Conservation (phyloP, 2,113 vertebrate species). For the Eudorcas thomsonii region DNA sequence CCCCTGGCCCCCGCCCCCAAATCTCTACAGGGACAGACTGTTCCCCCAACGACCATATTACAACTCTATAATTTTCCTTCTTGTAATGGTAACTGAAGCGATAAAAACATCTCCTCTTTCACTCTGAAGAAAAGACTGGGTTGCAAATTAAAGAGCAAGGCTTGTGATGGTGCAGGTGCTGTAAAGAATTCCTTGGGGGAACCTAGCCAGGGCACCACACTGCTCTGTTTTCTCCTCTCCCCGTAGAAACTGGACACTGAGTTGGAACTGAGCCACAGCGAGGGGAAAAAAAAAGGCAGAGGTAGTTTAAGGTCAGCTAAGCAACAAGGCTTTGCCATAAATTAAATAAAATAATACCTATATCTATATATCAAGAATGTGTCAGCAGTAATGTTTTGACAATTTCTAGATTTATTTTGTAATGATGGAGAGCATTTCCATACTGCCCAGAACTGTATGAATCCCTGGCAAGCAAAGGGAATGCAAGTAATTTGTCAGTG, state of each 20-base stretch:
- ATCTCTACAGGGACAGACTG: not conserved
- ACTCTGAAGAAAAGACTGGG: conserved; percentile 61
- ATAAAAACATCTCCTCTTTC: conserved; percentile 63
- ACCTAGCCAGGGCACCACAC: not conserved
- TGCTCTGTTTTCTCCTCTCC: conserved; percentile 39
- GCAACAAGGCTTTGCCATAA: not conserved
- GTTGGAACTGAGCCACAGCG: conserved; percentile 30
- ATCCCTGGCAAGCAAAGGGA: not conserved
- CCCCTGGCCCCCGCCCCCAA: not conserved
- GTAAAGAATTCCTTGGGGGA: conserved; percentile 51
- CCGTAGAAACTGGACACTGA: conserved; percentile 52
- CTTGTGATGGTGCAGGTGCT: conserved; percentile 4
- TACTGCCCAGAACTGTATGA: not conserved
- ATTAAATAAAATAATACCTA: not conserved
- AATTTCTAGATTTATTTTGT: not conserved
- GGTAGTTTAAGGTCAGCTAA: conserved; percentile 61
- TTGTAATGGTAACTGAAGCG: conserved; percentile 67
- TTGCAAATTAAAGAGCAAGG: conserved; percentile 40
- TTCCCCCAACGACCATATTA: conserved; percentile 10
- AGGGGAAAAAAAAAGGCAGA: conserved; percentile 29
- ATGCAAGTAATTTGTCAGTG: not conserved
- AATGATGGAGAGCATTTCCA: not conserved
- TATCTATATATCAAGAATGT: conserved; percentile 2
- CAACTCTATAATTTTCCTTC: conserved; percentile 44
- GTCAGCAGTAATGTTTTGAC: not conserved